Evolutionary conservation across 1,140 invertebrate genomes (phyloP), one percentile per base, ranked within the genome.

Genomic region (Dryas iulia): DNA sequence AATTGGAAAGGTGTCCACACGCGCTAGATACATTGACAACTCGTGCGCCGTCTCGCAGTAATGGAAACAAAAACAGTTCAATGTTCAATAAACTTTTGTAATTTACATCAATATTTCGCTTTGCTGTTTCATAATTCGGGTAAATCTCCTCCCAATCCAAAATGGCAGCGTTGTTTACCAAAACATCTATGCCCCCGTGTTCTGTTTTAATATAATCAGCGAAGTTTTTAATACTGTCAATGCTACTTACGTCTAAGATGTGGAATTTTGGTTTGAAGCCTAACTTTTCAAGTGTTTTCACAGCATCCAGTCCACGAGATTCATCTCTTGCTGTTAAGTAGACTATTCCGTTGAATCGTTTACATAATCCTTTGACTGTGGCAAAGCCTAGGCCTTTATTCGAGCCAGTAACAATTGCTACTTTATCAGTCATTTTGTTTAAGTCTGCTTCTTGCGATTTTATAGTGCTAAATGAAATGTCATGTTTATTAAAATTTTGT

Each of bases 111-210:
- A 96, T 86, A 7, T 95, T 96, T 30, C 94, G 89, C 81, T 95
- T 94, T 6, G 96, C 96, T 82, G 96, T 95, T 66, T 94, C 93
- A 28, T 89, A 86, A 77, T 94, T 94, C n/a, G 96, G 94, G 74
- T 94, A 94, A 5, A 95, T 92, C 73, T 88, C 81, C 52, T 84
- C 75, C 89, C 93, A 95, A 81, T 94, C 97, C 39, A 95, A 94
- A 69, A 97, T 96, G 0, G 94, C 97, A 56, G 97, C 97, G 93
- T 98, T 98, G 85, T 97, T 98, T 1, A 98, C 94, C 8, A 98
- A 85, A 24, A 97, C 81, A 92, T 98, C 96, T 5, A 98, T 77
- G 3, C 96, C 95, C 11, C 94, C 94, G 84, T 98, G 94, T 59
- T 93, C 94, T 53, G 91, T 81, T 82, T 94, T 91, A 0, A 98